Percentiles rank a stretch among this genome's conserved stretches.
These are phyloP conservation scores for Entelurus aequoreus DNA, from an alignment of 2,113 vertebrate genomes.

Conservation along the genomic window DNA sequence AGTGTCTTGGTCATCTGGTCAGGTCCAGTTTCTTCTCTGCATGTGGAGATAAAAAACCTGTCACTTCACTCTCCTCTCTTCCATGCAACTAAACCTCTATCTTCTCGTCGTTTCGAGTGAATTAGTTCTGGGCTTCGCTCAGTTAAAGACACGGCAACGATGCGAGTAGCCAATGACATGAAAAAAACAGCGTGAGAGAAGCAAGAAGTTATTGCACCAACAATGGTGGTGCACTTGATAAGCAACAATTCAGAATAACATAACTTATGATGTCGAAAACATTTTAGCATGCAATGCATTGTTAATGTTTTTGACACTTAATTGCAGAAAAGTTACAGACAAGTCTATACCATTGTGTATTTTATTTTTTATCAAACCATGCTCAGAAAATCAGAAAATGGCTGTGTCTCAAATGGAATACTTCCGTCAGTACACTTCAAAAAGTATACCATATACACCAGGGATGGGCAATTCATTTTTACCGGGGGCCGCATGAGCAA, in stretches of 20 bases:
- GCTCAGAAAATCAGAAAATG: too few relatives aligned
- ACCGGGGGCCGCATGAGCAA: too few relatives aligned
- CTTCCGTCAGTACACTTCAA: too few relatives aligned
- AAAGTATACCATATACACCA: too few relatives aligned
- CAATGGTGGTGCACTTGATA: not conserved
- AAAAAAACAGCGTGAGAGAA: not conserved
- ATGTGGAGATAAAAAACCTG: conserved; percentile 57
- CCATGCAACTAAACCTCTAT: not conserved
- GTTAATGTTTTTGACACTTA: not conserved
- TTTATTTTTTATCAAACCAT: too few relatives aligned
- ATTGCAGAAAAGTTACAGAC: too few relatives aligned
- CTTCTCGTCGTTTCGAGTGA: conserved; percentile 6
- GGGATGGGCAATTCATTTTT: too few relatives aligned
- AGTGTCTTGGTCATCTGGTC: conserved; percentile 48
- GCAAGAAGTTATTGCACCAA: conserved; percentile 1
- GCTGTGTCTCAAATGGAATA: too few relatives aligned
- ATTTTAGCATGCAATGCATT: not conserved
- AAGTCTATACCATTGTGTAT: too few relatives aligned
- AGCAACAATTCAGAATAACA: too few relatives aligned
- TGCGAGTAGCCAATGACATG: conserved; percentile 23
- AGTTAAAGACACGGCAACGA: conserved; percentile 32
- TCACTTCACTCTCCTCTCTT: conserved; percentile 46
- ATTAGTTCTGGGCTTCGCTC: conserved; percentile 11
- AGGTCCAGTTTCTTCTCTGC: conserved; percentile 59
- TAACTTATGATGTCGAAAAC: too few relatives aligned